A percentile compares a stretch with the other conserved stretches of the same genome.
These are phyloP conservation scores for Chaenogobius annularis DNA, from an alignment of 2,113 vertebrate species.

Conservation along the genomic window DNA sequence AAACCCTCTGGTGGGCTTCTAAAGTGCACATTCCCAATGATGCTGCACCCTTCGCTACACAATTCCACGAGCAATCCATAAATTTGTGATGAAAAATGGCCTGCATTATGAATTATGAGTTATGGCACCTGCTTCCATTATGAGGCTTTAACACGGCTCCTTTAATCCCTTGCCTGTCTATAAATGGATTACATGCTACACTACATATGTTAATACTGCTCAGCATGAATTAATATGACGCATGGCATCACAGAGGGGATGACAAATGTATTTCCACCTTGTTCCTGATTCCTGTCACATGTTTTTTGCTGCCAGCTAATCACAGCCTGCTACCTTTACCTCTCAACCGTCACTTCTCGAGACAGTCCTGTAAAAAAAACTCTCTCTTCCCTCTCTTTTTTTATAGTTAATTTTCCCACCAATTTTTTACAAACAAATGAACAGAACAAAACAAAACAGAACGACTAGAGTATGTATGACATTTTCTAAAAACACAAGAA, in stretches of 20 bases:
- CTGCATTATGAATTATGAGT: conserved; percentile 36
- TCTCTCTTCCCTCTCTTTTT: no score
- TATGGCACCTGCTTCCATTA: conserved; percentile 40
- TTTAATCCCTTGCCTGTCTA: conserved; percentile 19
- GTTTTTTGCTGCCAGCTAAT: background rate
- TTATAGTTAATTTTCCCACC: no score
- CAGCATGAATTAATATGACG: conserved; percentile 6
- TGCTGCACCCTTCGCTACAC: conserved; percentile 5
- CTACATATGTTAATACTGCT: conserved; percentile 38
- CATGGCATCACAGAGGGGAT: background rate
- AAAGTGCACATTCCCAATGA: background rate
- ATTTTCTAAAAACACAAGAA: no score
- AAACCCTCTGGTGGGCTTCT: background rate
- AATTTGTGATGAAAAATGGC: conserved; percentile 42
- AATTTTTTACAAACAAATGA: no score
- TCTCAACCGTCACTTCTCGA: no score
- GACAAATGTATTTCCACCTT: background rate
- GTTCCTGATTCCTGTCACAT: background rate
- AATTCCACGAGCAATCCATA: conserved; percentile 7
- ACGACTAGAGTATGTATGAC: no score
- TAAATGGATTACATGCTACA: conserved; percentile 27
- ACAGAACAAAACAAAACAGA: no score
- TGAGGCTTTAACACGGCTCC: conserved; percentile 29
- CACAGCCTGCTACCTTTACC: background rate
- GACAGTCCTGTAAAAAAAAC: no score